phyloP scores from a whole-genome alignment of 2,113 vertebrate genomes.

The Nansenia antarctica region DNA sequence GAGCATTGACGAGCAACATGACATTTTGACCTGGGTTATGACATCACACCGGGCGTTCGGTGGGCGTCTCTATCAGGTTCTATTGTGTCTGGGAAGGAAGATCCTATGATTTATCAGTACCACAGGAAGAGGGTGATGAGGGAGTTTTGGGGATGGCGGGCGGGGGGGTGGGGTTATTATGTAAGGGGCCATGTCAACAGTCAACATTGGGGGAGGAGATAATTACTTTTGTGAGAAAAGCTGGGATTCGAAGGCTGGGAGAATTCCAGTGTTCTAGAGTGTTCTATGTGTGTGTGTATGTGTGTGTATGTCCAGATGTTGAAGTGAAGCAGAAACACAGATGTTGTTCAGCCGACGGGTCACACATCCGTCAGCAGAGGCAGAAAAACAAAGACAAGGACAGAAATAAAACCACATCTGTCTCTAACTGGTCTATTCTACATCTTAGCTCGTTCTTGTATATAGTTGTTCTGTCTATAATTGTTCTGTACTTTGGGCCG shows the following conservation, averaged over 20 bases:
- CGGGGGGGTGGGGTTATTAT: no score
- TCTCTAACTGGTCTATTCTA: not conserved
- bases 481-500: no score
- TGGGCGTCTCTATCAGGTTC: slow-evolving; percentile 11
- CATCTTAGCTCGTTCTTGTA: no score
- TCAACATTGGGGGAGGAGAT: not conserved
- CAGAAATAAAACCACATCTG: slow-evolving; percentile 40
- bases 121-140: slow-evolving; percentile 2
- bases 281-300: slow-evolving; percentile 5
- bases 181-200: not conserved
- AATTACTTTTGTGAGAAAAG: not conserved
- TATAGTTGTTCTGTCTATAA: no score
- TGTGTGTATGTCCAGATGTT: slow-evolving; percentile 59
- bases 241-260: not conserved
- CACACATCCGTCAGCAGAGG: slow-evolving; percentile 39
- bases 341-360: slow-evolving; percentile 50
- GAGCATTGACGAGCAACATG: slow-evolving; percentile 13
- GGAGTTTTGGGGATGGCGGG: not conserved
- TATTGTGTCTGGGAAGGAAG: not conserved
- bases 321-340: slow-evolving; percentile 22
- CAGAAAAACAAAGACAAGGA: slow-evolving; percentile 41
- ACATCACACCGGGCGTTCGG: slow-evolving; percentile 1
- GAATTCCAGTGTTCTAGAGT: slow-evolving; percentile 6
- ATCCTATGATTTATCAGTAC: not conserved
- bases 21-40: slow-evolving; percentile 29